Conservation (phyloP, 2,797 vertebrate genomes). For the Oreortyx pictus region DNA sequence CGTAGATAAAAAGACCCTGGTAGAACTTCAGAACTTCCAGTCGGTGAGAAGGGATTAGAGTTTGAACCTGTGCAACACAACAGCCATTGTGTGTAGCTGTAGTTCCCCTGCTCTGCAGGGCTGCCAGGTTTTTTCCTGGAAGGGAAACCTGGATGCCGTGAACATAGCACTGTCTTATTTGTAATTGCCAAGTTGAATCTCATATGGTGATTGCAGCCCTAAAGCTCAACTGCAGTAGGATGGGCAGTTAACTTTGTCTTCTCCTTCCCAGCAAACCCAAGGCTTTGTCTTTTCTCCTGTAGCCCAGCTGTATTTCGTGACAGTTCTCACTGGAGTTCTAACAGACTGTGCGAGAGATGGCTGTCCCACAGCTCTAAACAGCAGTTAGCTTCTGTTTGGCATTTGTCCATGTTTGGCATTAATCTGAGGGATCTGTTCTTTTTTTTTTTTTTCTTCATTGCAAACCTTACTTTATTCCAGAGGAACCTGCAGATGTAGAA, state of each 20-base stretch:
- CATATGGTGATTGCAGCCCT: background rate
- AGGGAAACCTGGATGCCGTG: background rate
- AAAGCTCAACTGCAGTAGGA: background rate
- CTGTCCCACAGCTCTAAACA: slow-evolving; percentile 20
- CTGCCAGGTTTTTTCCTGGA: background rate
- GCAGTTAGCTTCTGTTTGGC: background rate
- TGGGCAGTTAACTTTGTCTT: background rate
- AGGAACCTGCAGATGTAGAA: background rate
- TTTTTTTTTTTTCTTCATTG: background rate
- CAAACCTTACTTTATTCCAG: background rate
- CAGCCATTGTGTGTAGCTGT: background rate
- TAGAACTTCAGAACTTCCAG: slow-evolving; percentile 95
- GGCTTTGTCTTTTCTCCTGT: background rate
- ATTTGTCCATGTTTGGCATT: background rate
- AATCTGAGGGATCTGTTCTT: background rate
- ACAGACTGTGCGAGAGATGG: slow-evolving; percentile 19
- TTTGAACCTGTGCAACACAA: background rate
- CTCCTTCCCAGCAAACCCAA: background rate
- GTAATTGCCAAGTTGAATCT: background rate
- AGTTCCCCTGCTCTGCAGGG: background rate
- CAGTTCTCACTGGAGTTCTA: background rate
- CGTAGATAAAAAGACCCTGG: slow-evolving; percentile 92
- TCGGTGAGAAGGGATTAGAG: slow-evolving; percentile 80
- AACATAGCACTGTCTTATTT: background rate
- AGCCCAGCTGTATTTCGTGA: background rate